These are phyloP conservation scores for Globia sparganii DNA, from an alignment of 2,888 invertebrate species.

Conservation along the genomic window DNA sequence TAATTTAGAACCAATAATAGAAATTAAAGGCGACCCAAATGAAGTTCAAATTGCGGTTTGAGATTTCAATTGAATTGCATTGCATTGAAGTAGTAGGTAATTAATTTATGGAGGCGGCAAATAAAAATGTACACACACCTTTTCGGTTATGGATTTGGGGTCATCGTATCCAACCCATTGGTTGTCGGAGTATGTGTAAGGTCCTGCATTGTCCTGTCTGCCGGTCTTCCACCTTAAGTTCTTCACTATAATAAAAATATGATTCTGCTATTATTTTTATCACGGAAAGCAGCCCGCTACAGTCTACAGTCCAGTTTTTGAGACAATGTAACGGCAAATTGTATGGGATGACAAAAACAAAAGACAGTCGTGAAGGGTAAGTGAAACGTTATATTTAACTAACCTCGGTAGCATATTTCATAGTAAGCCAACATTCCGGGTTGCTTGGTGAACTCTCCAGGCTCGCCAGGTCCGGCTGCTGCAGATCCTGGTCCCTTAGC, in stretches of 20 bases:
- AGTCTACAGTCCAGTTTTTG: background rate
- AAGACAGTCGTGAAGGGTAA: background rate
- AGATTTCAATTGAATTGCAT: slow-evolving; percentile 25
- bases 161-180: slow-evolving; percentile 98
- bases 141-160: slow-evolving; percentile 93
- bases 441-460: slow-evolving; percentile 95
- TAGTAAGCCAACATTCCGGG: slow-evolving; percentile 97
- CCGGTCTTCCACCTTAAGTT: slow-evolving; percentile 92
- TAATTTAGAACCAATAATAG: slow-evolving; percentile 35
- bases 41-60: slow-evolving; percentile 45
- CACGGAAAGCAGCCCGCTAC: background rate
- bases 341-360: background rate
- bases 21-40: slow-evolving; percentile 36
- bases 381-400: slow-evolving; percentile 14
- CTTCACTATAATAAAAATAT: slow-evolving; percentile 84
- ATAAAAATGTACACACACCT: slow-evolving; percentile 80
- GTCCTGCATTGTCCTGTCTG: slow-evolving; percentile 92
- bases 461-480: slow-evolving; percentile 93
- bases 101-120: background rate
- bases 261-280: background rate
- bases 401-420: slow-evolving; percentile 94
- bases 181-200: slow-evolving; percentile 94
- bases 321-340: background rate
- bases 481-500: slow-evolving; percentile 90
- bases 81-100: slow-evolving; percentile 3